These are phyloP conservation scores for Synergus itoensis DNA, from an alignment of 2,888 invertebrate genomes.

Conservation along the genomic window DNA sequence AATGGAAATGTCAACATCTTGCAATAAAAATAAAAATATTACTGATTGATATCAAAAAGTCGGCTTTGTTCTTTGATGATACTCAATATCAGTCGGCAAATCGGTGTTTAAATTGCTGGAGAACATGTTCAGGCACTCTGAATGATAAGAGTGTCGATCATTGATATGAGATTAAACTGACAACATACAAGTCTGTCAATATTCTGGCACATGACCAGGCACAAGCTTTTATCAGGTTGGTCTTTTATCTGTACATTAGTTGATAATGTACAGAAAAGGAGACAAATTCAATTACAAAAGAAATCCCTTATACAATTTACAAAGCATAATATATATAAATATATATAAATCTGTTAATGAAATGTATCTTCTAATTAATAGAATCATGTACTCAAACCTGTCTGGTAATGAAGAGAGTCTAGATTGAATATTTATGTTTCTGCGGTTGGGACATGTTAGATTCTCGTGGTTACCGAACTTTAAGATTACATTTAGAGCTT, in stretches of 20 bases:
- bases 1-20: neutral
- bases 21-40: neutral
- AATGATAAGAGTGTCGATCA: constrained; percentile 27
- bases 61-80: constrained; percentile 72
- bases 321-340: too few species aligned
- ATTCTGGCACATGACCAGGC: neutral
- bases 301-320: neutral
- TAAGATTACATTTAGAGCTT: neutral
- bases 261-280: neutral
- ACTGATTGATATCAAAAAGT: constrained; percentile 42
- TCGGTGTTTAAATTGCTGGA: constrained; percentile 69
- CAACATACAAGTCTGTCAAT: constrained; percentile 5
- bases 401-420: neutral
- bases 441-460: neutral
- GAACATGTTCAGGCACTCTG: constrained; percentile 64
- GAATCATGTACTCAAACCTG: neutral
- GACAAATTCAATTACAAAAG: neutral
- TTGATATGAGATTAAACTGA: constrained; percentile 12
- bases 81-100: constrained; percentile 64
- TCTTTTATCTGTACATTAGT: neutral
- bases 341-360: too few species aligned
- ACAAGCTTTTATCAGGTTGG: constrained; percentile 2
- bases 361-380: too few species aligned
- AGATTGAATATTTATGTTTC: neutral
- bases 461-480: neutral